These are phyloP conservation scores for Schizaphis graminum DNA, from an alignment of 2,888 invertebrate species.

Conservation along the genomic window DNA sequence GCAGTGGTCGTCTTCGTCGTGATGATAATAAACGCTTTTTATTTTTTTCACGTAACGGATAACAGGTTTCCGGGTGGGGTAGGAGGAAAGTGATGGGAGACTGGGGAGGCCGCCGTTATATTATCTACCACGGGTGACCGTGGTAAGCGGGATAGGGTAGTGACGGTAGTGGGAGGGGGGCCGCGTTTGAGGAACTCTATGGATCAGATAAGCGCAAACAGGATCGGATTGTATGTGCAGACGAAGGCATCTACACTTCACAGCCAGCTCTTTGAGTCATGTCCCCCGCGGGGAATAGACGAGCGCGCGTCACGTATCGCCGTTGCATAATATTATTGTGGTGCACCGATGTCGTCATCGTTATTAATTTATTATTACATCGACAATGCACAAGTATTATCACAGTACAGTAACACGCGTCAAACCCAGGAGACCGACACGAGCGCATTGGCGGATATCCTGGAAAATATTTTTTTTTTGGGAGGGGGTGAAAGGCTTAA, in stretches of 20 bases:
- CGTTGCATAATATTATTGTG: background rate
- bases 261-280: slow-evolving; percentile 21
- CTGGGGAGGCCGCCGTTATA: background rate
- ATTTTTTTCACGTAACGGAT: background rate
- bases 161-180: background rate
- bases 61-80: slow-evolving; percentile 34
- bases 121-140: background rate
- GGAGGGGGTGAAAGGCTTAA: background rate
- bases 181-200: slow-evolving; percentile 27
- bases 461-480: background rate
- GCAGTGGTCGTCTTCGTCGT: slow-evolving; percentile 30
- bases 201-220: slow-evolving; percentile 42
- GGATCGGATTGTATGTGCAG: background rate
- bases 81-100: background rate
- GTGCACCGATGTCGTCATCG: background rate
- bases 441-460: background rate
- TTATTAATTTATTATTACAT: background rate
- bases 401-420: background rate
- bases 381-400: background rate
- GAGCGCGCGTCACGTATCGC: background rate
- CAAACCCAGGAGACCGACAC: background rate
- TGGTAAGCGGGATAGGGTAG: background rate
- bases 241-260: background rate
- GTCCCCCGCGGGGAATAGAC: slow-evolving; percentile 46
- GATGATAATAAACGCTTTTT: slow-evolving; percentile 29